A percentile compares a stretch with the other conserved stretches of the same genome.
phyloP scores from a whole-genome alignment of 2,888 invertebrate species.

The Oconnorella tubifera region DNA sequence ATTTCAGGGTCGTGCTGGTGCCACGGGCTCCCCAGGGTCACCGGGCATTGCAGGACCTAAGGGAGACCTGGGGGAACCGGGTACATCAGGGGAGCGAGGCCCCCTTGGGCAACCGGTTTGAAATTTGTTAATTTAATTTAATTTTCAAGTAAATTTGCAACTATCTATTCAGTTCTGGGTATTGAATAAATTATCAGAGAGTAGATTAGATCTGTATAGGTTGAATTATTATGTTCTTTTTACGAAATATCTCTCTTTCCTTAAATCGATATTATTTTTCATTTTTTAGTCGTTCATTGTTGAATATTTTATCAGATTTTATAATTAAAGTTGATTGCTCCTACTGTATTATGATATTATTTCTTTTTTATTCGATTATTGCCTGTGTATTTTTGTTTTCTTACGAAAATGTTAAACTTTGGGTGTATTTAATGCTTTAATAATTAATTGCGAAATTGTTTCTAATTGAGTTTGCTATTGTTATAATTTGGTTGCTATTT shows the following conservation, averaged over 20 bases:
- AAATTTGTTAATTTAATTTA: not conserved
- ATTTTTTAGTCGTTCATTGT: no score
- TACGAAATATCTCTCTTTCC: no score
- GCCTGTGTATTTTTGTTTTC: no score
- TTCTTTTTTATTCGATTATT: no score
- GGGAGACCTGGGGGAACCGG: conserved; percentile 21
- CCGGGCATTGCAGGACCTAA: conserved; percentile 19
- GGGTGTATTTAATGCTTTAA: no score
- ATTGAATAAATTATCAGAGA: not conserved
- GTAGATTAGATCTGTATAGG: no score
- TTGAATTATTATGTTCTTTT: no score
- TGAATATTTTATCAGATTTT: no score
- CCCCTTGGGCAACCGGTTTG: conserved; percentile 22
- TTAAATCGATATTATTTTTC: no score
- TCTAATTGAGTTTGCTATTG: not conserved
- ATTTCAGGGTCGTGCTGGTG: conserved; percentile 18
- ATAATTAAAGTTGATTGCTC: no score
- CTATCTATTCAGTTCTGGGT: not conserved
- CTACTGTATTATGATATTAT: no score
- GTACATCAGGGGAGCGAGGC: conserved; percentile 23
- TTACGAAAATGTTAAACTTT: no score
- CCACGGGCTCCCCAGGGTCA: conserved; percentile 12
- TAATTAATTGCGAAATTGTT: not conserved
- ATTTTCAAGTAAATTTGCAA: conserved; percentile 3
- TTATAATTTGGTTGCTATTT: not conserved